Conservation (phyloP, 2,113 vertebrate species). For the Trichomycterus rosablanca region DNA sequence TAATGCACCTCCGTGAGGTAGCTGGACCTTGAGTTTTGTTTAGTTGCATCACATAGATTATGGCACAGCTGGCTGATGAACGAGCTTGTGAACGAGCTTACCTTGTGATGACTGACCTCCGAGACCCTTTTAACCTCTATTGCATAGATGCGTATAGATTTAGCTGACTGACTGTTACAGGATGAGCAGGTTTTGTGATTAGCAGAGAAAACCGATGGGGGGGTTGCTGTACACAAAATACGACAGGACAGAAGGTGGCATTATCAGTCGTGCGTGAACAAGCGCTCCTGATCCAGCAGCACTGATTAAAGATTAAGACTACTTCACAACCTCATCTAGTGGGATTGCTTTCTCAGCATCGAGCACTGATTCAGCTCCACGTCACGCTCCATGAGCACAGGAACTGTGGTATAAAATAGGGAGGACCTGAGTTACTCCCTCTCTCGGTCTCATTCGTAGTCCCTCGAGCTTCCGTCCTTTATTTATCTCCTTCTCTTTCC, state of each 20-base stretch:
- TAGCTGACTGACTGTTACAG: background rate
- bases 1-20: background rate
- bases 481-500: background rate
- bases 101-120: slow-evolving; percentile 2
- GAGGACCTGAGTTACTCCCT: background rate
- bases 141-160: background rate
- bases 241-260: slow-evolving; percentile 33
- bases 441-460: background rate
- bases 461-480: too few relatives aligned
- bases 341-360: slow-evolving; percentile 35
- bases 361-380: slow-evolving; percentile 28
- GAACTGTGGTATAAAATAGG: background rate
- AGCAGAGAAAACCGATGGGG: background rate
- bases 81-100: too few relatives aligned
- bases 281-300: slow-evolving; percentile 44
- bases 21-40: slow-evolving; percentile 27
- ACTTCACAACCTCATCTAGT: slow-evolving; percentile 44
- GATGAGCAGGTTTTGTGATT: background rate
- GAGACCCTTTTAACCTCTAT: slow-evolving; percentile 5
- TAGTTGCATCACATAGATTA: slow-evolving; percentile 11
- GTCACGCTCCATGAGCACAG: slow-evolving; percentile 3
- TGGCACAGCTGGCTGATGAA: slow-evolving; percentile 22
- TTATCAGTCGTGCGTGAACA: slow-evolving; percentile 49
- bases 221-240: slow-evolving; percentile 19
- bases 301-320: slow-evolving; percentile 56